phyloP scores from a whole-genome alignment of 2,113 vertebrate genomes.

The Argyrosomus japonicus region DNA sequence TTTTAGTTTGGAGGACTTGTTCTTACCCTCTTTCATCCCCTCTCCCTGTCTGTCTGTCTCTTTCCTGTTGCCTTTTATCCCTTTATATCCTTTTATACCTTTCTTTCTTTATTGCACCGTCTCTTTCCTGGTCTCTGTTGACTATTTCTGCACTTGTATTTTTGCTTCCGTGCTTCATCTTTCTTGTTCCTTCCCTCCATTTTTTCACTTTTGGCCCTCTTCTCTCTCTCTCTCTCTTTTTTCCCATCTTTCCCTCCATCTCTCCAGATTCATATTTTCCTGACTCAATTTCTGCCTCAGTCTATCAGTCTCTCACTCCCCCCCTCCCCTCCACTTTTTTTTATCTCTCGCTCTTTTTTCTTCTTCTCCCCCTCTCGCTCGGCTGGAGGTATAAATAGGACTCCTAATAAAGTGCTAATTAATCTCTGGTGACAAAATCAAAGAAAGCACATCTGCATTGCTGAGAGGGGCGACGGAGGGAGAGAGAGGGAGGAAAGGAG shows the following conservation, averaged over 20 bases:
- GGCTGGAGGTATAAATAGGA: constrained; percentile 76
- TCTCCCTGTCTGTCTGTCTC: not conserved
- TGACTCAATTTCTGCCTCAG: constrained; percentile 25
- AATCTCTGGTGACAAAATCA: constrained; percentile 83
- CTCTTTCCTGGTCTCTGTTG: constrained; percentile 1
- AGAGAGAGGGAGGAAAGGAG: constrained; percentile 40
- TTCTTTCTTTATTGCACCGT: not conserved
- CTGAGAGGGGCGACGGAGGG: constrained; percentile 55
- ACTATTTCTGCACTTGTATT: not conserved
- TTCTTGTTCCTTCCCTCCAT: not conserved
- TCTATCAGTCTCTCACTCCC: constrained; percentile 25
- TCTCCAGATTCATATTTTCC: constrained; percentile 17
- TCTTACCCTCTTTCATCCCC: not conserved
- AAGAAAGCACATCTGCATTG: constrained; percentile 81
- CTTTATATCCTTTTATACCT: not conserved
- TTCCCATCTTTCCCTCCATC: constrained; percentile 22
- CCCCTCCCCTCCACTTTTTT: not conserved
- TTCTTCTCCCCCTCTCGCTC: constrained; percentile 16
- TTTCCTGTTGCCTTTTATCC: constrained; percentile 15
- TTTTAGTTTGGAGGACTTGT: constrained; percentile 19
- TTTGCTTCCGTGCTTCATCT: not conserved
- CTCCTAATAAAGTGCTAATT: constrained; percentile 81
- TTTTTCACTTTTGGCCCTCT: constrained; percentile 8
- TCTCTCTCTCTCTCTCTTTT: constrained; percentile 5
- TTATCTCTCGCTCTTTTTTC: constrained; percentile 1